A percentile compares a stretch with the other conserved stretches of the same genome.
phyloP scores from a whole-genome alignment of 2,797 vertebrate genomes.

The Anguilla obscura region DNA sequence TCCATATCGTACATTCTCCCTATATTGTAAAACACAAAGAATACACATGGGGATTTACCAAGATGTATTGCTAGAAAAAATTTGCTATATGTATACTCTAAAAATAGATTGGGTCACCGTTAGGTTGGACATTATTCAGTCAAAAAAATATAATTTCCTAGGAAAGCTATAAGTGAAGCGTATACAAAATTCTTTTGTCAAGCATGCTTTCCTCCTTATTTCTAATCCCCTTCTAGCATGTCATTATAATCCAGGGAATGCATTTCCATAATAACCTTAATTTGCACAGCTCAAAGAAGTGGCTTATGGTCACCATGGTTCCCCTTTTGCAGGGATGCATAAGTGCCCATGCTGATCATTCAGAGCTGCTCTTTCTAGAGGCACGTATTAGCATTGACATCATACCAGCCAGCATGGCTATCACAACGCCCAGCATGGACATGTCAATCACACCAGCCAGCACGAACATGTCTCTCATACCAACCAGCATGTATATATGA shows the following conservation, averaged over 20 bases:
- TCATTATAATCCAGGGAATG: slow-evolving; percentile 14
- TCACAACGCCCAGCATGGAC: too few relatives aligned
- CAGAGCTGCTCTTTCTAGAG: not conserved
- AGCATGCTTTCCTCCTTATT: not conserved
- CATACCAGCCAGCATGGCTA: too few relatives aligned
- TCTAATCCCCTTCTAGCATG: not conserved
- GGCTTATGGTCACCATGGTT: slow-evolving; percentile 38
- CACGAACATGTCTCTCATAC: not conserved
- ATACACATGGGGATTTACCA: too few relatives aligned
- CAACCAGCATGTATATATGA: not conserved
- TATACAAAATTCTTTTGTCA: not conserved
- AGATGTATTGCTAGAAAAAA: not conserved
- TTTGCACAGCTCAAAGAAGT: slow-evolving; percentile 21
- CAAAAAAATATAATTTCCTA: not conserved
- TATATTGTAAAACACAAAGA: too few relatives aligned
- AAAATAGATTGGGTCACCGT: not conserved
- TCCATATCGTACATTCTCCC: too few relatives aligned
- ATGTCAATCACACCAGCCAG: not conserved
- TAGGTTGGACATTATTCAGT: not conserved
- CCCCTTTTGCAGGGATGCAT: slow-evolving; percentile 17
- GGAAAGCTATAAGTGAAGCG: not conserved
- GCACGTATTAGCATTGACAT: not conserved
- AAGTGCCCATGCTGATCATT: slow-evolving; percentile 6
- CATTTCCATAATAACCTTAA: slow-evolving; percentile 41
- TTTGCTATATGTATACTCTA: not conserved